phyloP scores from a whole-genome alignment of 2,113 vertebrate species.

The Naja naja region DNA sequence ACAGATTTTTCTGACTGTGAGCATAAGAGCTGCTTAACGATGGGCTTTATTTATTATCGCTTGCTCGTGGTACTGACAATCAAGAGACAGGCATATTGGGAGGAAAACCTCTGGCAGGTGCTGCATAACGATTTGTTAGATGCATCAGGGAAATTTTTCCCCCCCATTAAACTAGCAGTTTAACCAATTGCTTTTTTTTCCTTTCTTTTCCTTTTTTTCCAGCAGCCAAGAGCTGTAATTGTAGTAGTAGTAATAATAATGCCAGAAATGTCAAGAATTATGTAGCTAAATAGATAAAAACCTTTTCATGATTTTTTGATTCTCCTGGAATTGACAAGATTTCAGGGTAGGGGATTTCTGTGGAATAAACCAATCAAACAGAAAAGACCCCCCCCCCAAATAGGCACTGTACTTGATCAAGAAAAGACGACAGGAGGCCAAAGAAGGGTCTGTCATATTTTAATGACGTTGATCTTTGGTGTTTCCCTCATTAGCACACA shows the following conservation, averaged over 20 bases:
- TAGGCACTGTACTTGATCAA: background rate
- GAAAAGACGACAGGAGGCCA: conserved; percentile 55
- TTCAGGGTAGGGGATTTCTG: background rate
- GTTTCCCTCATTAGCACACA: conserved; percentile 77
- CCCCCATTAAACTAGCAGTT: background rate
- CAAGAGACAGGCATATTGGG: conserved; percentile 20
- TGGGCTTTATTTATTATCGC: conserved; percentile 60
- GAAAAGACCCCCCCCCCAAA: background rate
- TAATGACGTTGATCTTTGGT: conserved; percentile 82
- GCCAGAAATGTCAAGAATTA: background rate
- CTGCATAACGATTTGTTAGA: background rate
- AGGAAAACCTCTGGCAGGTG: conserved; percentile 32
- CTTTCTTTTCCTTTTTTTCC: background rate
- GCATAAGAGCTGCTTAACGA: conserved; percentile 64
- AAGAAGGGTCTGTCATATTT: conserved; percentile 76
- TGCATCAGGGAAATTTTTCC: background rate
- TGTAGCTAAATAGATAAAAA: background rate
- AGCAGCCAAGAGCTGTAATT: background rate
- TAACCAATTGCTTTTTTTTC: background rate
- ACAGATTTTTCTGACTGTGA: conserved; percentile 66
- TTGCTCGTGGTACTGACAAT: conserved; percentile 41
- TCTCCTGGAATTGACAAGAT: background rate
- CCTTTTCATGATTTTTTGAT: background rate
- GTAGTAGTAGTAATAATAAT: background rate
- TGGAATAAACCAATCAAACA: background rate